Conservation (phyloP, 2,797 vertebrate species). For the Alcedo atthis region DNA sequence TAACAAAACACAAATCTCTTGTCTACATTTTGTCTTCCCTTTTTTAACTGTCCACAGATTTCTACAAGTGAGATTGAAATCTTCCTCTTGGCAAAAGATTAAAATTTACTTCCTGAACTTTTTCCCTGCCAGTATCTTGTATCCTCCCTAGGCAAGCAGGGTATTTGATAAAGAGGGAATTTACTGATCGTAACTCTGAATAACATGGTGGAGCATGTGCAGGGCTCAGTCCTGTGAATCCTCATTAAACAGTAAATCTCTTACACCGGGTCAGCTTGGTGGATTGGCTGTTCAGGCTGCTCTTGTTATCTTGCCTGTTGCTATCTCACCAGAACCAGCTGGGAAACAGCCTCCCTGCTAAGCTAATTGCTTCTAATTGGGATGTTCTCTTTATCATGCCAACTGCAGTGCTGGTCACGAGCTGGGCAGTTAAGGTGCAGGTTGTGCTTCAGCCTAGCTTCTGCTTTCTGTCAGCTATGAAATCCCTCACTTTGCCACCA, state of each 20-base stretch:
- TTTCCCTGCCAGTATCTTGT: not conserved
- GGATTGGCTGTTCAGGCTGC: accelerated
- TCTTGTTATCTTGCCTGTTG: not conserved
- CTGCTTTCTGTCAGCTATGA: not conserved
- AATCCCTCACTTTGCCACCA: not conserved
- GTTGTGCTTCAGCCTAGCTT: not conserved
- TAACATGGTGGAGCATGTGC: accelerated
- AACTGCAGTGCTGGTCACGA: accelerated
- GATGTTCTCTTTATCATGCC: not conserved
- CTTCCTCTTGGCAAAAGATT: not conserved
- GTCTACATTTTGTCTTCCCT: not conserved
- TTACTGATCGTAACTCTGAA: not conserved
- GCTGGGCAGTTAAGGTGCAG: not conserved
- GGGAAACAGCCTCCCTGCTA: not conserved
- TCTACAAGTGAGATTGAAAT: not conserved
- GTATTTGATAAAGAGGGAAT: not conserved
- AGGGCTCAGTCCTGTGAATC: not conserved
- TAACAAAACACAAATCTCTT: not conserved
- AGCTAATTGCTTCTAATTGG: not conserved
- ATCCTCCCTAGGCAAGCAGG: not conserved
- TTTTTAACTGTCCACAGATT: not conserved
- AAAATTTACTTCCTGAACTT: not conserved
- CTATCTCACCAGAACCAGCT: not conserved
- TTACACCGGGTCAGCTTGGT: not conserved
- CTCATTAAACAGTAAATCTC: not conserved